Conservation (phyloP, 2,888 invertebrate genomes). For the Macrosiphum euphorbiae region DNA sequence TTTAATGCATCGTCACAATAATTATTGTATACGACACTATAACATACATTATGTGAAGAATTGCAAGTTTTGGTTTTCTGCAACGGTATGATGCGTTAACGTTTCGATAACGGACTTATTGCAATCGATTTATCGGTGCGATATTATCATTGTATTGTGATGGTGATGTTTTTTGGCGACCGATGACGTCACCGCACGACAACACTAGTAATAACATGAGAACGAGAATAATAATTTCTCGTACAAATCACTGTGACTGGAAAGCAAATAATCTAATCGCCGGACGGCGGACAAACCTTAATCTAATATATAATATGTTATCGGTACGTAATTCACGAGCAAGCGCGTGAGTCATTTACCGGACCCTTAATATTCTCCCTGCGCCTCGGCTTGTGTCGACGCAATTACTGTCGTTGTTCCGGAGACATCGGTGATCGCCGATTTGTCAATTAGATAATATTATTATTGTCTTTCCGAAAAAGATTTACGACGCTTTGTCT, state of each 20-base stretch:
- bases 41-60: neutral
- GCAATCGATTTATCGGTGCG: neutral
- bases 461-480: neutral
- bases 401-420: constrained; percentile 11
- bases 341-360: constrained; percentile 46
- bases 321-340: constrained; percentile 31
- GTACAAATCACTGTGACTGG: neutral
- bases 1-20: too few relatives aligned
- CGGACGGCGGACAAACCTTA: constrained; percentile 10
- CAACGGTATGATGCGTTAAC: neutral
- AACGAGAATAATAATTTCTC: neutral
- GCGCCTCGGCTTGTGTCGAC: neutral
- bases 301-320: constrained; percentile 22
- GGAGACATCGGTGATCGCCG: constrained; percentile 32
- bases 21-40: too few relatives aligned
- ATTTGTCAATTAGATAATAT: constrained; percentile 40
- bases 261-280: constrained; percentile 22
- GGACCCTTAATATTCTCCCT: neutral
- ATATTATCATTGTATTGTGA: neutral
- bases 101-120: neutral
- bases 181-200: neutral
- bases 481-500: constrained; percentile 30
- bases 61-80: neutral
- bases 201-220: neutral
- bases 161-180: neutral